Conservation (phyloP, 2,797 vertebrate genomes). For the Trematomus bernacchii region DNA sequence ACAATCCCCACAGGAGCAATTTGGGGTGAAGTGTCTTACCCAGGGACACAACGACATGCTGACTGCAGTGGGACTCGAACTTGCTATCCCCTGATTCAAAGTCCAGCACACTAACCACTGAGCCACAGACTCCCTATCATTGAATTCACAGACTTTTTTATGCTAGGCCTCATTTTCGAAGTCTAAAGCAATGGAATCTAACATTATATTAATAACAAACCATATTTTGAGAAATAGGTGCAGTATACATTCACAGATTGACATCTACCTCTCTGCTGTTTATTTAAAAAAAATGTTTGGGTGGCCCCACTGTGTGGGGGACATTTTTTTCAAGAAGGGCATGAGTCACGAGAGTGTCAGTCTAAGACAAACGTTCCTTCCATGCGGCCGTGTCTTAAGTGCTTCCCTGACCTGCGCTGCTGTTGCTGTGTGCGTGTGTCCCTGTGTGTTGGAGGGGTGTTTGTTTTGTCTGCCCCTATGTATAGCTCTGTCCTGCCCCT, state of each 20-base stretch:
- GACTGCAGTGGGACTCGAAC: too few species aligned
- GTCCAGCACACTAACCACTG: too few species aligned
- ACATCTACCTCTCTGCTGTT: neutral
- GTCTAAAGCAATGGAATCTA: neutral
- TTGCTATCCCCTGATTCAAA: too few species aligned
- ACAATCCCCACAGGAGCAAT: too few species aligned
- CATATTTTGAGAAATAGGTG: neutral
- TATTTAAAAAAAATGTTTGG: slow-evolving; percentile 13
- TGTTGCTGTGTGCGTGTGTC: slow-evolving; percentile 35
- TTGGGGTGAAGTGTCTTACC: too few species aligned
- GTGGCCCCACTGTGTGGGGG: slow-evolving; percentile 22
- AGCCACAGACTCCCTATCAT: too few species aligned
- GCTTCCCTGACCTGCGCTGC: slow-evolving; percentile 61
- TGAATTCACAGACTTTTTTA: neutral
- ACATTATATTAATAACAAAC: neutral
- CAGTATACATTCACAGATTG: slow-evolving; percentile 7
- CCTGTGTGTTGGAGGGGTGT: slow-evolving; percentile 52
- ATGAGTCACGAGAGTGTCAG: slow-evolving; percentile 44
- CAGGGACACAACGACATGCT: too few species aligned
- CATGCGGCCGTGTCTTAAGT: slow-evolving; percentile 39
- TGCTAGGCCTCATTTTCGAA: neutral
- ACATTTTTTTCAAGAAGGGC: slow-evolving; percentile 49
- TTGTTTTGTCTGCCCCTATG: slow-evolving; percentile 83
- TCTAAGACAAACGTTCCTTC: slow-evolving; percentile 68
- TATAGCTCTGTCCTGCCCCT: slow-evolving; percentile 82